Percentiles rank a stretch among this genome's conserved stretches.
Evolutionary conservation across 2,113 vertebrate genomes (phyloP).

Genomic region (Nymphicus hollandicus): DNA sequence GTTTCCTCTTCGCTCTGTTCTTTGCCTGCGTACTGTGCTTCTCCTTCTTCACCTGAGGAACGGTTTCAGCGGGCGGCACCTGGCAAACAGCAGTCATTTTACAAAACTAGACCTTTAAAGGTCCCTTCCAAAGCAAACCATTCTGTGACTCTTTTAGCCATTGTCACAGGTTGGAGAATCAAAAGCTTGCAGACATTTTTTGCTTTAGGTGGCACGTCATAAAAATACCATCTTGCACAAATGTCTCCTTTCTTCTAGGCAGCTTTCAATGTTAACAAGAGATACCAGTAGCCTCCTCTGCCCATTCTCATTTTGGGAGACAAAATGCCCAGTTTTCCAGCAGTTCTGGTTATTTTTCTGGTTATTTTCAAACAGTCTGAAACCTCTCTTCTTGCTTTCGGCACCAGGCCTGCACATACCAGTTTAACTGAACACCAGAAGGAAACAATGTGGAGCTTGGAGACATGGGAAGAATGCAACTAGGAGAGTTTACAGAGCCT

Average conservation of each 20-base stretch:
- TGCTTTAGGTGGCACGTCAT: not conserved
- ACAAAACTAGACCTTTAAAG: not conserved
- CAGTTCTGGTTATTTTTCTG: not conserved
- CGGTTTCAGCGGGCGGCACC: conserved; percentile 74
- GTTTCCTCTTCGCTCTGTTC: conserved; percentile 90
- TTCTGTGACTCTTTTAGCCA: not conserved
- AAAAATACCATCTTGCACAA: not conserved
- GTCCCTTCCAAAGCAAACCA: not conserved
- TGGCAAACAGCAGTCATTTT: conserved; percentile 48
- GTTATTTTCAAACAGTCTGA: not conserved
- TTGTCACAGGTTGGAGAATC: not conserved
- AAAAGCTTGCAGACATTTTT: not conserved
- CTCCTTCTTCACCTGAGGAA: conserved; percentile 85
- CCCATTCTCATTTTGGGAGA: not conserved
- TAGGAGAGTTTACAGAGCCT: not conserved
- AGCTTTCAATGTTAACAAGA: not conserved
- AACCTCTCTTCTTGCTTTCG: not conserved
- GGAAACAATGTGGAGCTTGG: not conserved
- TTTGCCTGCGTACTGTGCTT: conserved; percentile 83
- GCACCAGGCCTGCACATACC: not conserved
- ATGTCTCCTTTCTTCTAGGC: not conserved
- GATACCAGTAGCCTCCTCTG: not conserved
- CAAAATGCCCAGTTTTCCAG: not conserved
- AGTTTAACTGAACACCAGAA: conserved; percentile 1
- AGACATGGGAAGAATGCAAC: not conserved